Evolutionary conservation across 2,888 invertebrate species (phyloP).

Genomic region (Vanessa cardui): DNA sequence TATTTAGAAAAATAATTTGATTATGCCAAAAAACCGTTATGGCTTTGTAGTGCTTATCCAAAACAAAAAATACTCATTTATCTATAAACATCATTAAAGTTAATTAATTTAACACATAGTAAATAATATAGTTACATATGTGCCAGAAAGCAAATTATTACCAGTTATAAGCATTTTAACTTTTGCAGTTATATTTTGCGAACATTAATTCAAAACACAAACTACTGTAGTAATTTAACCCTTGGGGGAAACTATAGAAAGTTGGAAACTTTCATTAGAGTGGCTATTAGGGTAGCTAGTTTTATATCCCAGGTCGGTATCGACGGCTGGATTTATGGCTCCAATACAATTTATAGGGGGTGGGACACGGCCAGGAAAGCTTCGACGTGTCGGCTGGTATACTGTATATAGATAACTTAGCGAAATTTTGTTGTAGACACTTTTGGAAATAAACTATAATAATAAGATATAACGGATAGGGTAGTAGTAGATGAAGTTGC

Average conservation of each 20-base stretch:
- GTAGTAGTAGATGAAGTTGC: no score
- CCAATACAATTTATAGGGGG: conserved; percentile 58
- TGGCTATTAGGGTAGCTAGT: conserved; percentile 51
- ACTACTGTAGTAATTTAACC: conserved; percentile 31
- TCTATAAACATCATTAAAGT: not conserved
- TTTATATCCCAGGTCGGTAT: conserved; percentile 49
- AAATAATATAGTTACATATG: conserved; percentile 6
- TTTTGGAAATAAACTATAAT: not conserved
- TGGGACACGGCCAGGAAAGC: conserved; percentile 50
- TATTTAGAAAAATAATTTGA: no score
- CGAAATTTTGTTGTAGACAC: not conserved
- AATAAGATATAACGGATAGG: no score
- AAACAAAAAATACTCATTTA: not conserved
- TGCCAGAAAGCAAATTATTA: conserved; percentile 23
- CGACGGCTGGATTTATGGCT: conserved; percentile 61
- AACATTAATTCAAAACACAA: conserved; percentile 38
- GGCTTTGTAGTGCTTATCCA: not conserved
- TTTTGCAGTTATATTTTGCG: conserved; percentile 26
- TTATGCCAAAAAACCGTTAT: no score
- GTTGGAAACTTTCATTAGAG: conserved; percentile 53
- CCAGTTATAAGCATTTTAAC: conserved; percentile 32
- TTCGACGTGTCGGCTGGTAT: conserved; percentile 49
- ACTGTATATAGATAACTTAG: conserved; percentile 22
- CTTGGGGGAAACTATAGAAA: conserved; percentile 32
- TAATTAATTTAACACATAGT: conserved; percentile 10